These are phyloP conservation scores for Andrena haemorrhoa DNA, from an alignment of 2,888 invertebrate genomes.

Conservation along the genomic window DNA sequence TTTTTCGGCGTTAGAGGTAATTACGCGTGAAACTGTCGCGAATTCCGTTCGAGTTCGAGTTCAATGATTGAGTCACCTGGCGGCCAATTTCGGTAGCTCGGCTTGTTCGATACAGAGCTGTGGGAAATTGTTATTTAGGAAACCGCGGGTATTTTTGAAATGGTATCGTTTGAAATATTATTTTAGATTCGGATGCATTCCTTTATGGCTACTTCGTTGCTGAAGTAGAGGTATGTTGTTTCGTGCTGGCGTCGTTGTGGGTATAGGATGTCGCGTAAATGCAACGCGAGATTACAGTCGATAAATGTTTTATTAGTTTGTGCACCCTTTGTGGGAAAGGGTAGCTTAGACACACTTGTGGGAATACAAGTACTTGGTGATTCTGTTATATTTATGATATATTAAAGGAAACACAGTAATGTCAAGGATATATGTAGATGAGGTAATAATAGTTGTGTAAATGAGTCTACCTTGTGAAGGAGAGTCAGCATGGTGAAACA, in stretches of 20 bases:
- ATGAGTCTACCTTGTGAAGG: conserved; percentile 32
- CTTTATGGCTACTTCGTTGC: too few species aligned
- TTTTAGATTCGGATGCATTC: too few species aligned
- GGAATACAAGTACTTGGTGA: neutral
- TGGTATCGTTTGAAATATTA: too few species aligned
- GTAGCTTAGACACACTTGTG: too few species aligned
- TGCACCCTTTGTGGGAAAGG: too few species aligned
- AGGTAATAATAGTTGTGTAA: conserved; percentile 35
- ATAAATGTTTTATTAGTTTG: too few species aligned
- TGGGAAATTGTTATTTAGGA: neutral
- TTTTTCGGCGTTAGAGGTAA: neutral
- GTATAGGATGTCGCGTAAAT: too few species aligned
- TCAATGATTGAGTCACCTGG: conserved; percentile 14
- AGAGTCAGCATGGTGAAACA: conserved; percentile 39
- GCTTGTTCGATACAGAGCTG: neutral
- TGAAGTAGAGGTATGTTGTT: too few species aligned
- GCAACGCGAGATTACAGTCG: too few species aligned
- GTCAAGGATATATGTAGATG: conserved; percentile 35
- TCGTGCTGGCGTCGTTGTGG: too few species aligned
- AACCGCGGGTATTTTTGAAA: too few species aligned
- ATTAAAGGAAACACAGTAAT: neutral
- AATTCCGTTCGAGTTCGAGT: neutral
- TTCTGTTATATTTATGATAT: neutral
- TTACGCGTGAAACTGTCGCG: neutral
- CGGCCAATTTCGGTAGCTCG: neutral